Evolutionary conservation across 2,113 vertebrate species (phyloP).

Genomic region (Sciurus niger): DNA sequence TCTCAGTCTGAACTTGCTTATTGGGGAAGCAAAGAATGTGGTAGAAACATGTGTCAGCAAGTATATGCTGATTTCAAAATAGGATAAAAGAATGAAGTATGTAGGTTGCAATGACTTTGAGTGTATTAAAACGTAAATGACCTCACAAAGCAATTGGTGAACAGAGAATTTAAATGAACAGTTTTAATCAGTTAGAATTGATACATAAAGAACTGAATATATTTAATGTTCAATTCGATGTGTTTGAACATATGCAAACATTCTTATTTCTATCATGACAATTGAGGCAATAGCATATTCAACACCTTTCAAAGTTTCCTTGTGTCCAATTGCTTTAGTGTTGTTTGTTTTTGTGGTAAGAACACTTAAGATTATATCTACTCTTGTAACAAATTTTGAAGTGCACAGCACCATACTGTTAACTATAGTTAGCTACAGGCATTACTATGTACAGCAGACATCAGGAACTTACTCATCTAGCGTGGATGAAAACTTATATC

Average conservation of each 20-base stretch:
- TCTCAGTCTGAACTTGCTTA: slow-evolving; percentile 83
- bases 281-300: neutral
- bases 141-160: neutral
- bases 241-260: neutral
- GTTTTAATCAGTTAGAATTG: neutral
- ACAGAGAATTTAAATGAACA: slow-evolving; percentile 17
- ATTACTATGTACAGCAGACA: neutral
- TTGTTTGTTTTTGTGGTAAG: neutral
- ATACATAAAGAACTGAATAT: neutral
- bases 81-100: slow-evolving; percentile 6
- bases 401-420: neutral
- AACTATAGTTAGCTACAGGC: neutral
- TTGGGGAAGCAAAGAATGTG: slow-evolving; percentile 65
- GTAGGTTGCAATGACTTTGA: neutral
- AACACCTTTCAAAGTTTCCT: neutral
- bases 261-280: neutral
- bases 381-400: neutral
- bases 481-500: neutral
- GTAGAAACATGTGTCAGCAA: slow-evolving; percentile 56
- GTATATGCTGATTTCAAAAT: slow-evolving; percentile 56
- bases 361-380: neutral
- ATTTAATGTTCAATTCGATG: neutral
- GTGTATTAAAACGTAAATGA: slow-evolving; percentile 25
- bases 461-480: neutral
- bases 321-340: neutral